A percentile compares a stretch with the other conserved stretches of the same genome.
phyloP scores from a whole-genome alignment of 2,797 vertebrate genomes.

The Xiphophorus birchmanni region DNA sequence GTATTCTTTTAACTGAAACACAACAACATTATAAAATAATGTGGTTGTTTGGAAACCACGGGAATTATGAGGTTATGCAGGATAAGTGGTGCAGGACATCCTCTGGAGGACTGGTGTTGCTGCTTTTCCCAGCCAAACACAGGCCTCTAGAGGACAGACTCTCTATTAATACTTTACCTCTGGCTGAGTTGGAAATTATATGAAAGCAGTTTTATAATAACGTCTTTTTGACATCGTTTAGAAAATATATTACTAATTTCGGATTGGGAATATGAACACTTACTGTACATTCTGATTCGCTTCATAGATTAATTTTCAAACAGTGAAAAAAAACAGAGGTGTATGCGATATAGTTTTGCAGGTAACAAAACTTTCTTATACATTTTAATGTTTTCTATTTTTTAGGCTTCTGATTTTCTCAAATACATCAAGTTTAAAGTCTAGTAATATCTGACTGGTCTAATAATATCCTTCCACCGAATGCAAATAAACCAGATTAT shows the following conservation, averaged over 20 bases:
- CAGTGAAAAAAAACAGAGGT: no score
- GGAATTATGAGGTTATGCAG: constrained; percentile 16
- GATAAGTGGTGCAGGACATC: constrained; percentile 17
- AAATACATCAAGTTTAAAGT: not conserved
- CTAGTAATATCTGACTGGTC: no score
- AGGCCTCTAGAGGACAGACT: constrained; percentile 34
- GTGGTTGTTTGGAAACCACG: constrained; percentile 26
- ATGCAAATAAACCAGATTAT: not conserved
- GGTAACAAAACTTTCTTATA: not conserved
- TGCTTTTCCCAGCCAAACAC: constrained; percentile 42
- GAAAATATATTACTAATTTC: not conserved
- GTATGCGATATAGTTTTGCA: no score
- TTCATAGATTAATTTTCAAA: not conserved
- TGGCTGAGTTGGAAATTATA: constrained; percentile 17
- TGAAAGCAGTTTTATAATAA: not conserved
- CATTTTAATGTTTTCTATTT: not conserved
- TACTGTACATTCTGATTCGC: not conserved
- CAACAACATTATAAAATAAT: constrained; percentile 3
- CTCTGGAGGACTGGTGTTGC: constrained; percentile 29
- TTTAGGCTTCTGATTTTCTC: not conserved
- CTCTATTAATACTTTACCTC: constrained; percentile 53
- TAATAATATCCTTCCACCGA: not conserved
- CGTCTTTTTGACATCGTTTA: not conserved
- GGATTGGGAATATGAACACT: not conserved
- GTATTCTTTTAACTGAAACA: not conserved